Percentiles rank a stretch among this genome's conserved stretches.
phyloP scores from a whole-genome alignment of 92 coral and sea anemone species.

The Epizoanthus scotinus region DNA sequence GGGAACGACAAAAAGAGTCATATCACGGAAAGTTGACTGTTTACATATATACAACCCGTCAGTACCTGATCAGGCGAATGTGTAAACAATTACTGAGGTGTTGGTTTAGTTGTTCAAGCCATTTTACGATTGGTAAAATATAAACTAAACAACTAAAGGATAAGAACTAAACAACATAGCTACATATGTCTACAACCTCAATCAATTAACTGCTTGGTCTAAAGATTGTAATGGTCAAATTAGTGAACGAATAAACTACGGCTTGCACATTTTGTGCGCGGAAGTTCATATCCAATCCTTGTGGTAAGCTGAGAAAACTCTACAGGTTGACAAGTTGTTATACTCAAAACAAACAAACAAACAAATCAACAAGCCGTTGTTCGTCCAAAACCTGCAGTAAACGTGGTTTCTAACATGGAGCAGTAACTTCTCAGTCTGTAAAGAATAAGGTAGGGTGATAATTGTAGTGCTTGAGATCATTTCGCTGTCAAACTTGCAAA shows the following conservation, averaged over 20 bases:
- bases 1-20: not conserved
- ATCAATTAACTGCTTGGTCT: too few relatives aligned
- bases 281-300: conserved; percentile 1
- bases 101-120: not conserved
- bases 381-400: not conserved
- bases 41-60: not conserved
- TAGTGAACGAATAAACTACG: not conserved
- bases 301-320: not conserved
- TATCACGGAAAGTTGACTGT: not conserved
- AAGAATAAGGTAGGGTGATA: not conserved
- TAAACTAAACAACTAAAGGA: too few relatives aligned
- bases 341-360: conserved; percentile 23
- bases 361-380: not conserved
- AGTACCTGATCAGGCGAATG: conserved; percentile 2
- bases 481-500: not conserved
- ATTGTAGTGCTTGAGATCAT: not conserved
- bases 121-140: not conserved
- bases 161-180: not conserved
- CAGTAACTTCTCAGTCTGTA: not conserved
- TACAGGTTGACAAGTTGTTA: conserved; percentile 14
- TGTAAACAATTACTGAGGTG: not conserved
- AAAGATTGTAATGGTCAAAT: not conserved
- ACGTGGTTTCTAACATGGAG: conserved; percentile 22
- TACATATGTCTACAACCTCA: not conserved
- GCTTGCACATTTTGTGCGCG: not conserved